Conservation (phyloP, 2,113 vertebrate genomes). For the Promerops cafer region DNA sequence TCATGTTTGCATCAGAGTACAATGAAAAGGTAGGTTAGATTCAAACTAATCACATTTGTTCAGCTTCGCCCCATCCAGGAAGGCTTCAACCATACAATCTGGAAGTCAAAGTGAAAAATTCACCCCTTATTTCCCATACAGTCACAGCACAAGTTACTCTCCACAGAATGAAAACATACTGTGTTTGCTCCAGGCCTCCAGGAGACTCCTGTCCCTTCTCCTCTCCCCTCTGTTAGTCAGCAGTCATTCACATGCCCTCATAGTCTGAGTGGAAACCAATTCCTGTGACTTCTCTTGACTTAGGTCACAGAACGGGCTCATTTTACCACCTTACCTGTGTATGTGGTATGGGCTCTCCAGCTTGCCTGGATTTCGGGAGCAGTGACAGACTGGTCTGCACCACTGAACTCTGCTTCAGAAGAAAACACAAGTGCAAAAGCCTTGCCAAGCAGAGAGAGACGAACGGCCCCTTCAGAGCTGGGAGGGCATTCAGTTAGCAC, state of each 20-base stretch:
- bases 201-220: neutral
- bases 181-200: neutral
- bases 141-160: neutral
- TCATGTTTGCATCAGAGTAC: neutral
- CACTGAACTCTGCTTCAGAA: neutral
- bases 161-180: neutral
- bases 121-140: neutral
- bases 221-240: neutral
- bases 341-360: neutral
- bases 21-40: neutral
- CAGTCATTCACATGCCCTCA: neutral
- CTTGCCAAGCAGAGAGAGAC: neutral
- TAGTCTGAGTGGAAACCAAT: neutral
- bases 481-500: neutral
- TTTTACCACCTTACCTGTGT: neutral
- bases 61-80: neutral
- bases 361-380: neutral
- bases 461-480: neutral
- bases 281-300: neutral
- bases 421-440: neutral
- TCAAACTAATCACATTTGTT: neutral
- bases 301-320: neutral
- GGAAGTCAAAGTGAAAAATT: neutral
- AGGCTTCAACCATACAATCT: neutral
- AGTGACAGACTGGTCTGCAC: neutral